Evolutionary conservation across 2,888 invertebrate genomes (phyloP), one percentile per base, ranked within the genome.

Genomic region (Drosophila flavopinicola): DNA sequence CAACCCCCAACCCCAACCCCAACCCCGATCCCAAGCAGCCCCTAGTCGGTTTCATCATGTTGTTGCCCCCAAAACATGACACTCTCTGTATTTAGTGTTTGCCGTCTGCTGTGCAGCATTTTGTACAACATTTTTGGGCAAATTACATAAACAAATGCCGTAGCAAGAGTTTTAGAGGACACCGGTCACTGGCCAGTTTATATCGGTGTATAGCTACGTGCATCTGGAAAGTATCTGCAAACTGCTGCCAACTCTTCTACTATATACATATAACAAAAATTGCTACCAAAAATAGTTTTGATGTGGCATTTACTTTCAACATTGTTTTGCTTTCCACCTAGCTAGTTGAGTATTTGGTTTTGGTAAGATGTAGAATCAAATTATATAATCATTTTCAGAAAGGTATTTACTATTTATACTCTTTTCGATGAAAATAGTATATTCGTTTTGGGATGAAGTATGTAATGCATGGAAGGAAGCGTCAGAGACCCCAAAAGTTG

Each of bases 81-180:
- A 64, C 64, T 57, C 58, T 57, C 48, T 37, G 60, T 52, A 27
- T 37, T 65, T 57, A 49, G 51, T 52, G 59, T 42, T 82, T n/a
- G n/a, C n/a, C n/a, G n/a, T n/a, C n/a, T 61, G 53, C 47, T 51
- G 52, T 54, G 58, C 32, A 83, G 42, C 78, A 74, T 77, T 82
- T 80, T 87, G 66, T 61, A 67, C 58, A 85, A 75, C 69, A 85
- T 72, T 85, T 82, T 75, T 66, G 61, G 68, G 29, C 52, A 85
- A 82, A 87, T 82, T 85, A 82, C 78, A 78, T 67, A 78, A 85
- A 65, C 83, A 75, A 87, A 85, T 76, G 79, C 51, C 49, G 32
- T 24, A 38, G 68, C 32, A 47, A 54, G n/a, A n/a, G 25, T 45
- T 72, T 42, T 45, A 30, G 63, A 24, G 52, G 41, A 49, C 35